These are phyloP conservation scores for Agelaius tricolor DNA, from an alignment of 2,113 vertebrate species.

Conservation along the genomic window DNA sequence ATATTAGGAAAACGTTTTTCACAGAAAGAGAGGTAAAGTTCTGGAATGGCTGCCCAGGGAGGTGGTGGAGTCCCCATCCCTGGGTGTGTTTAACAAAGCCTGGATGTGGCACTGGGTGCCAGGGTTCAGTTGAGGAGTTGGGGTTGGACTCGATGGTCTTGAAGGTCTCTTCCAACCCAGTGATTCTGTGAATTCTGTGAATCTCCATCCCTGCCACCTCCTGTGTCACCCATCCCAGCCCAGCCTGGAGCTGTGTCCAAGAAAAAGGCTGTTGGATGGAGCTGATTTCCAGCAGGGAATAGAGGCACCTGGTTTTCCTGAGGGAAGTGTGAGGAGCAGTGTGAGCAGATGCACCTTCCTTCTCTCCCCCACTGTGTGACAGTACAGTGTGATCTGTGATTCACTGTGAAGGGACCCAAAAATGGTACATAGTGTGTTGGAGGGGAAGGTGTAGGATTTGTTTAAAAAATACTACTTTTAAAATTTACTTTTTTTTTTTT, in stretches of 20 bases:
- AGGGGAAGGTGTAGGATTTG: neutral
- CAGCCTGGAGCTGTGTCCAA: too few relatives aligned
- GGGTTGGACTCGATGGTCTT: neutral
- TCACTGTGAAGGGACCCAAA: neutral
- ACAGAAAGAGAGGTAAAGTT: neutral
- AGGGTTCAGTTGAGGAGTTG: neutral
- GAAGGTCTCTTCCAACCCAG: neutral
- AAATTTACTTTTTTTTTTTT: neutral
- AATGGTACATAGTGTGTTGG: neutral
- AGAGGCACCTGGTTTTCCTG: neutral
- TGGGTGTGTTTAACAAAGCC: neutral
- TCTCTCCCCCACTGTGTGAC: neutral
- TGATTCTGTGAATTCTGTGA: neutral
- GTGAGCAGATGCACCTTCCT: slow-evolving; percentile 40
- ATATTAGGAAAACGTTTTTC: neutral
- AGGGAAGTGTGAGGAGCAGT: neutral
- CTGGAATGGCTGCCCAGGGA: neutral
- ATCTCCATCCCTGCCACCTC: neutral
- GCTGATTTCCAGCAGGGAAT: neutral
- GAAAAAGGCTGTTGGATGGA: neutral
- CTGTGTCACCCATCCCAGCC: neutral
- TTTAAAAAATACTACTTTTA: neutral
- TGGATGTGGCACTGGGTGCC: neutral
- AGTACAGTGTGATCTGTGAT: neutral
- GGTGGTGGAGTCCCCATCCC: neutral